Conservation (phyloP, 1,140 invertebrate genomes). For the Camponotus floridanus region DNA sequence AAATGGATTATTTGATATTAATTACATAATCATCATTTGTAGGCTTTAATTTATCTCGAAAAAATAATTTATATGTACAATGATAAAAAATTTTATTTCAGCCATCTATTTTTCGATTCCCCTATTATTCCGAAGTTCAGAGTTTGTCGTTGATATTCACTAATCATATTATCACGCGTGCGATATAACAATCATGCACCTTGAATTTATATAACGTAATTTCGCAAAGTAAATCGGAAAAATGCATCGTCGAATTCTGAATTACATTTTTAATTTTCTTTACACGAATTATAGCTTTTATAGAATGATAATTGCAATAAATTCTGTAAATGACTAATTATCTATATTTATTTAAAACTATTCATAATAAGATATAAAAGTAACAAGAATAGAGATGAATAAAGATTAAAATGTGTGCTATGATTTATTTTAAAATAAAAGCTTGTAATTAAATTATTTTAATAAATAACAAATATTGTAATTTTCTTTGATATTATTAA, state of each 20-base stretch:
- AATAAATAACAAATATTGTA: conserved; percentile 1
- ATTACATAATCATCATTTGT: too few relatives aligned
- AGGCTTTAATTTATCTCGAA: neutral
- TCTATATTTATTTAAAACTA: neutral
- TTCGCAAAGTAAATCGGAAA: neutral
- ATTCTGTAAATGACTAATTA: neutral
- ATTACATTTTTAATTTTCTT: neutral
- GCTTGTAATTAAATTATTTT: neutral
- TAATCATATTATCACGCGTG: neutral
- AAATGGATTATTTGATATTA: neutral
- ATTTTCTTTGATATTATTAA: neutral
- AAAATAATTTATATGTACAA: neutral
- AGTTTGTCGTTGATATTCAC: neutral
- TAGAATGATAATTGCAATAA: neutral
- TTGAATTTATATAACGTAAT: neutral
- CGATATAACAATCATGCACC: neutral
- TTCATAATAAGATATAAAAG: neutral
- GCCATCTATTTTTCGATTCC: neutral
- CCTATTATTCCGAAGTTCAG: neutral
- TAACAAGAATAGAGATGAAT: neutral
- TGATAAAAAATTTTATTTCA: neutral
- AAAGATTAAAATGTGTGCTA: neutral
- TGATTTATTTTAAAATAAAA: conserved; percentile 18
- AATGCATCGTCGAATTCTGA: neutral
- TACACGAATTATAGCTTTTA: neutral